Conservation (phyloP, 2,888 invertebrate genomes). For the Gastrophysa polygoni region DNA sequence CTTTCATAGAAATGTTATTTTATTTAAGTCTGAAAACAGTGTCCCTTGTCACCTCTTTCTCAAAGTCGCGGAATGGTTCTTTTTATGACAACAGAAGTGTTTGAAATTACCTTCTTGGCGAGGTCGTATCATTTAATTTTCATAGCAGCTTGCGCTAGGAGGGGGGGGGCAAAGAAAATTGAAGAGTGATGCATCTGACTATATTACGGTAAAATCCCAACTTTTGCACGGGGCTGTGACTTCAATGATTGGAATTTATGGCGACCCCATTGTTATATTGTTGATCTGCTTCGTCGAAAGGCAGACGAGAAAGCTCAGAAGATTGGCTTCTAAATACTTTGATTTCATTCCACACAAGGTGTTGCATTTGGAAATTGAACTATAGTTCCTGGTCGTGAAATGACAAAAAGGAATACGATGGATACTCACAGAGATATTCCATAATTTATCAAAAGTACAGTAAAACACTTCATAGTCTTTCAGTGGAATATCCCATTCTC, state of each 20-base stretch:
- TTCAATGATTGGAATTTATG: conserved; percentile 51
- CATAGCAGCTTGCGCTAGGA: conserved; percentile 50
- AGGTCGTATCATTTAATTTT: conserved; percentile 59
- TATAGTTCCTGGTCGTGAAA: no score
- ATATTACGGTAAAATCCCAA: conserved; percentile 53
- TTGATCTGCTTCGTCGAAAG: conserved; percentile 7
- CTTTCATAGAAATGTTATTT: conserved; percentile 57
- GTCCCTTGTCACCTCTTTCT: conserved; percentile 57
- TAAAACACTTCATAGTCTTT: no score
- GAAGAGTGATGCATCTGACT: conserved; percentile 56
- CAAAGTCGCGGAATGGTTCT: conserved; percentile 56
- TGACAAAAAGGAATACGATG: no score
- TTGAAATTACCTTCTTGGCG: conserved; percentile 58
- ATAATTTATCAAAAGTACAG: no score
- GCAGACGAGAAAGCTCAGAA: not conserved
- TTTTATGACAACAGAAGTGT: conserved; percentile 59
- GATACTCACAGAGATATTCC: no score
- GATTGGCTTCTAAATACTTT: no score
- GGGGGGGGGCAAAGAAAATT: conserved; percentile 48
- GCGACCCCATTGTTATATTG: conserved; percentile 36
- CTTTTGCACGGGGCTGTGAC: conserved; percentile 38
- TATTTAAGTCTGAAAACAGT: conserved; percentile 55
- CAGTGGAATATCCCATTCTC: no score
- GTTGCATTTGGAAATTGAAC: no score
- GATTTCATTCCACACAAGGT: no score